These are phyloP conservation scores for Stichopus chloronotus DNA, from an alignment of 35 echinoderm and acorn worm species.

Conservation along the genomic window DNA sequence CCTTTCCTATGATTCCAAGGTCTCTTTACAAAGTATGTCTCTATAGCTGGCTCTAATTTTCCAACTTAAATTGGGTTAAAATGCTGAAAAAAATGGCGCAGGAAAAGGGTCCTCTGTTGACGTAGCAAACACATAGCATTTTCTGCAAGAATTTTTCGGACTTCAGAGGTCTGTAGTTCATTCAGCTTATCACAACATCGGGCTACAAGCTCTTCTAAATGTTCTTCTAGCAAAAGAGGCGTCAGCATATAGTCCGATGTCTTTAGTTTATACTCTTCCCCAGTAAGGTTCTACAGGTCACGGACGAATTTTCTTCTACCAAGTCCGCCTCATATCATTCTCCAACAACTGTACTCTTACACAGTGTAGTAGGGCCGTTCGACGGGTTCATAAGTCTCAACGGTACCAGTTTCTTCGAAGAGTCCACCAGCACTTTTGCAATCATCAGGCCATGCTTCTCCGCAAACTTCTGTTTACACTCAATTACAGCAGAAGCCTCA, in stretches of 20 bases:
- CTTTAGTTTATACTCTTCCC: not conserved
- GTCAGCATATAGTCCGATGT: not conserved
- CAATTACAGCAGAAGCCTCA: not conserved
- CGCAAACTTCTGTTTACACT: constrained; percentile 7
- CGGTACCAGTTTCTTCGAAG: not conserved
- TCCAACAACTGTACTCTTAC: not conserved
- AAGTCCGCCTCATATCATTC: constrained; percentile 6
- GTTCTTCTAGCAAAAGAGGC: not conserved
- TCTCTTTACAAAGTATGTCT: too few species aligned
- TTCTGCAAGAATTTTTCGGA: not conserved
- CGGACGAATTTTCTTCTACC: not conserved
- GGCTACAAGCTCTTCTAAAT: not conserved
- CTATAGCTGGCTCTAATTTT: too few species aligned
- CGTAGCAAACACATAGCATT: constrained; percentile 58
- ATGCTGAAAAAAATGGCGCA: too few species aligned
- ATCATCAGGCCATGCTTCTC: constrained; percentile 13
- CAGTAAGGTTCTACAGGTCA: not conserved
- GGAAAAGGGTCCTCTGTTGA: too few species aligned
- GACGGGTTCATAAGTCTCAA: constrained; percentile 30
- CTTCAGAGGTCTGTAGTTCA: not conserved
- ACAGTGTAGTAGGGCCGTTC: not conserved
- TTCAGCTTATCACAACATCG: constrained; percentile 1
- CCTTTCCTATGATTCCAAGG: too few species aligned
- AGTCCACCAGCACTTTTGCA: constrained; percentile 20
- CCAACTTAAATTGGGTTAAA: too few species aligned